Conservation (phyloP, 2,113 vertebrate species). For the Ibidorhyncha struthersii region DNA sequence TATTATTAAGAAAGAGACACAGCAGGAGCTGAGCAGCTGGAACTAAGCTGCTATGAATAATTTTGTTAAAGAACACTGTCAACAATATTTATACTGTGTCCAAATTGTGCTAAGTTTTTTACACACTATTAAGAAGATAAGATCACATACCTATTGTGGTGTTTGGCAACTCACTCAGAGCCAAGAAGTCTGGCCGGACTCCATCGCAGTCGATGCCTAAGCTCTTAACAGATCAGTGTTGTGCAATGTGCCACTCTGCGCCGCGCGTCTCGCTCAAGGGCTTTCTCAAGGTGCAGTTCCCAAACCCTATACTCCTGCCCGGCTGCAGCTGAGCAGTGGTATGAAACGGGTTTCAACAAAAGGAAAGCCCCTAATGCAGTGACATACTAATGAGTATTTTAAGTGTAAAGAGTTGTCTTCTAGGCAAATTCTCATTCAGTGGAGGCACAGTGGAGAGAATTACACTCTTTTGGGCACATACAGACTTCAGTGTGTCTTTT, state of each 20-base stretch:
- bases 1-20: slow-evolving; percentile 42
- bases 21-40: slow-evolving; percentile 12
- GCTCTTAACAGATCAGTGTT: background rate
- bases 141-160: slow-evolving; percentile 34
- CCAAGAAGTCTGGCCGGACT: slow-evolving; percentile 1
- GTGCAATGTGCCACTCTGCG: background rate
- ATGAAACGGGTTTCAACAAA: background rate
- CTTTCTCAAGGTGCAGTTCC: background rate
- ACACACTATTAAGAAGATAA: slow-evolving; percentile 47
- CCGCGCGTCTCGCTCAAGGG: fast-evolving
- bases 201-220: fast-evolving
- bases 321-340: fast-evolving
- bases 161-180: slow-evolving; percentile 34
- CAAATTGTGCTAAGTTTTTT: slow-evolving; percentile 21
- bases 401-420: background rate
- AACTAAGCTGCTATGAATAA: slow-evolving; percentile 47
- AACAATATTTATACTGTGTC: slow-evolving; percentile 39
- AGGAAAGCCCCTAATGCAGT: background rate
- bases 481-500: fast-evolving
- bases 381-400: background rate
- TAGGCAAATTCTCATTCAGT: background rate
- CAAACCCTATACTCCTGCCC: fast-evolving
- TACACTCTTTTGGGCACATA: fast-evolving
- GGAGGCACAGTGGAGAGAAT: background rate
- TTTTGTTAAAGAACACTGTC: slow-evolving; percentile 62